Evolutionary conservation across 1,140 invertebrate species (phyloP).

Genomic region (Aphis gossypii): DNA sequence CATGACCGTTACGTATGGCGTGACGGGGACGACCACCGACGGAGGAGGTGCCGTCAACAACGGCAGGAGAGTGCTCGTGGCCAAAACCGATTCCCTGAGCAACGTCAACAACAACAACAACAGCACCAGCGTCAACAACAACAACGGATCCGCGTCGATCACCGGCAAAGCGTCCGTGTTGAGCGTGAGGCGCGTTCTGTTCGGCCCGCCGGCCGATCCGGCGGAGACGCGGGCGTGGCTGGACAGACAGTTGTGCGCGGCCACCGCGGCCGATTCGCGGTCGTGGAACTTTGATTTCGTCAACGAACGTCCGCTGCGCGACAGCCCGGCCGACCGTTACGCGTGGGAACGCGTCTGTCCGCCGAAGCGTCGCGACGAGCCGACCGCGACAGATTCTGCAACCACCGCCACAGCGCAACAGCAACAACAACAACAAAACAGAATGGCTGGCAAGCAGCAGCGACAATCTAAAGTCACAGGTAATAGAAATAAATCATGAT

Average conservation of each 20-base stretch:
- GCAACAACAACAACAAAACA: neutral
- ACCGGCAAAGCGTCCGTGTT: slow-evolving; percentile 25
- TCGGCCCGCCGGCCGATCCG: slow-evolving; percentile 38
- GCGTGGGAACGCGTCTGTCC: slow-evolving; percentile 35
- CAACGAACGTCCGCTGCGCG: slow-evolving; percentile 30
- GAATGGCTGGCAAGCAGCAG: neutral
- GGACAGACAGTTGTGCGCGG: neutral
- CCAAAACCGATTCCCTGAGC: slow-evolving; percentile 48
- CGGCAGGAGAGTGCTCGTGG: slow-evolving; percentile 30
- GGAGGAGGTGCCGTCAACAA: neutral
- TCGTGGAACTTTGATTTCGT: slow-evolving; percentile 50
- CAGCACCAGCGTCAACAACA: slow-evolving; percentile 20
- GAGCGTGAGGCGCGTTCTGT: slow-evolving; percentile 39
- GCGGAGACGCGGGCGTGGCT: slow-evolving; percentile 47
- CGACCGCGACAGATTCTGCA: neutral
- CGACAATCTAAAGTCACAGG: slow-evolving; percentile 45
- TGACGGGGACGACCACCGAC: slow-evolving; percentile 31
- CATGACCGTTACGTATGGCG: slow-evolving; percentile 47
- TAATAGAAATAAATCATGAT: neutral
- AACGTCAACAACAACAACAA: slow-evolving; percentile 49
- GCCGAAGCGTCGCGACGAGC: neutral
- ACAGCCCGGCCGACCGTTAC: slow-evolving; percentile 49
- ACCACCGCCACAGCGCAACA: neutral
- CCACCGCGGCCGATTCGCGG: neutral
- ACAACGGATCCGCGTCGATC: neutral